Conservation (phyloP, 2,888 invertebrate genomes). For the Amphimallon solstitiale region DNA sequence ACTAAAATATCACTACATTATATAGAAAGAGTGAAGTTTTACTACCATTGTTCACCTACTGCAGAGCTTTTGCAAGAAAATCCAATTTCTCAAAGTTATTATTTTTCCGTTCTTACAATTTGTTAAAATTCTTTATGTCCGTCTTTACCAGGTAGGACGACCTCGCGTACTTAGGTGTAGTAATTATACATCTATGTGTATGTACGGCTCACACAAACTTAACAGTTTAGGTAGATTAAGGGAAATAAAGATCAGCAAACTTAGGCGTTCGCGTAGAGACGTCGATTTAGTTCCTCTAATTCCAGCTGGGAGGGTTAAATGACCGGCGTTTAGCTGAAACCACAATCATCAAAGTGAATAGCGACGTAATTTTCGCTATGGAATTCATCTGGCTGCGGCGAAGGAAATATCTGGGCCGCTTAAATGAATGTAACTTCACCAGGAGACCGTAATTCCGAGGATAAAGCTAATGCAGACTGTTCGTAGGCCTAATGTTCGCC, state of each 20-base stretch:
- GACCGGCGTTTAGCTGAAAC: conserved; percentile 52
- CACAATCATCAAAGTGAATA: conserved; percentile 50
- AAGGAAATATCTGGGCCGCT: conserved; percentile 50
- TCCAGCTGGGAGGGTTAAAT: conserved; percentile 54
- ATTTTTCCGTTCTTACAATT: too few relatives aligned
- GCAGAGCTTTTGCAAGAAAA: too few relatives aligned
- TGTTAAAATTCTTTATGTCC: too few relatives aligned
- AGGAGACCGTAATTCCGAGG: conserved; percentile 52
- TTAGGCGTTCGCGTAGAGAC: conserved; percentile 51
- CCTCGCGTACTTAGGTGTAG: too few relatives aligned
- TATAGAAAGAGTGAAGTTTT: too few relatives aligned
- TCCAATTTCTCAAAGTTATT: too few relatives aligned
- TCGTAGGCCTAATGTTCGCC: conserved; percentile 47
- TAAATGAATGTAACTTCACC: conserved; percentile 50
- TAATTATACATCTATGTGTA: conserved; percentile 4
- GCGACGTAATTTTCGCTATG: conserved; percentile 43
- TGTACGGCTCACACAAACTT: conserved; percentile 44
- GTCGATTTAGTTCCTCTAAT: conserved; percentile 53
- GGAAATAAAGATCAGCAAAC: conserved; percentile 49
- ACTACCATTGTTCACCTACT: too few relatives aligned
- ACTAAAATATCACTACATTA: too few relatives aligned
- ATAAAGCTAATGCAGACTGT: conserved; percentile 53
- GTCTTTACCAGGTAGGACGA: too few relatives aligned
- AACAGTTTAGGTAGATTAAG: conserved; percentile 50
- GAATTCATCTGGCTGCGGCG: conserved; percentile 41